Percentiles rank a stretch among this genome's conserved stretches.
Conservation (phyloP, 2,797 vertebrate genomes). For the Eleutherodactylus coqui region DNA sequence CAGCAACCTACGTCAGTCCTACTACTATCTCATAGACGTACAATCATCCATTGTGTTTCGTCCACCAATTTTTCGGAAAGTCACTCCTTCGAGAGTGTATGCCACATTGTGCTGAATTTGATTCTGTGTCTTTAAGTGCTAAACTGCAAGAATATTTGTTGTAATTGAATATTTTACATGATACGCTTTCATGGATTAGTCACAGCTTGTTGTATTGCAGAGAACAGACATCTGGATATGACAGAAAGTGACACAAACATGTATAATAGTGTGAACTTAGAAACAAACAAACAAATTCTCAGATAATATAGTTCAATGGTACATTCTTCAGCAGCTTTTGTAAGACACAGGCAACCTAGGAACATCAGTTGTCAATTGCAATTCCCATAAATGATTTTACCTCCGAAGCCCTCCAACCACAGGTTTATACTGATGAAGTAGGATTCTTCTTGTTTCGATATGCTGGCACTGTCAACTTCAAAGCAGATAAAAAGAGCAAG, state of each 20-base stretch:
- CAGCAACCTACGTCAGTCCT: too few relatives aligned
- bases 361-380: slow-evolving; percentile 27
- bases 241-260: not conserved
- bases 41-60: too few relatives aligned
- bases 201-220: not conserved
- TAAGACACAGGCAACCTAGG: not conserved
- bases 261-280: not conserved
- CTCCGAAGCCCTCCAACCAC: slow-evolving; percentile 3
- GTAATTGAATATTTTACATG: slow-evolving; percentile 2
- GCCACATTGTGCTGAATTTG: not conserved
- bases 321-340: slow-evolving; percentile 2
- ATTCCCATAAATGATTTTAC: slow-evolving; percentile 38
- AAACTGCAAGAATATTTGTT: not conserved
- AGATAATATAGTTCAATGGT: not conserved
- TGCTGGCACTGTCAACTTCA: slow-evolving; percentile 56
- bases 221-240: not conserved
- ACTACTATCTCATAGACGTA: too few relatives aligned
- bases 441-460: slow-evolving; percentile 49
- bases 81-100: not conserved
- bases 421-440: slow-evolving; percentile 46
- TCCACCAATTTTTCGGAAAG: too few relatives aligned
- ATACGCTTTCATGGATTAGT: not conserved
- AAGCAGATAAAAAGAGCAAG: slow-evolving; percentile 55
- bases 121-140: not conserved
- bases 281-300: not conserved